phyloP scores from a whole-genome alignment of 2,888 invertebrate genomes.

The Drosophila fulvimacula region DNA sequence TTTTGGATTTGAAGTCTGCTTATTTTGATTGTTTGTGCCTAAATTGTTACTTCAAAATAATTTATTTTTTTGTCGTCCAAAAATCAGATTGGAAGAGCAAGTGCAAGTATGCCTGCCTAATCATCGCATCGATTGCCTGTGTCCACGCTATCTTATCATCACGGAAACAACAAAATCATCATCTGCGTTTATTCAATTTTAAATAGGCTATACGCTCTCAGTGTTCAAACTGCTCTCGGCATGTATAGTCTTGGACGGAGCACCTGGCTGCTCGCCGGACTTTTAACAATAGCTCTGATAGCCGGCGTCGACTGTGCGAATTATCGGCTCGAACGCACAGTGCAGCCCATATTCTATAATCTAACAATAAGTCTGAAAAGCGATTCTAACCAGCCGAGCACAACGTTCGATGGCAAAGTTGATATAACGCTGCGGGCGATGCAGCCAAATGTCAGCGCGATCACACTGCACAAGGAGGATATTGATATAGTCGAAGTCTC shows the following conservation, averaged over 20 bases:
- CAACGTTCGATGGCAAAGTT: conserved; percentile 77
- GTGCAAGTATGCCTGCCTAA: conserved; percentile 15
- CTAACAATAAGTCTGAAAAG: conserved; percentile 84
- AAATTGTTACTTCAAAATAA: not conserved
- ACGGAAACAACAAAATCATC: conserved; percentile 17
- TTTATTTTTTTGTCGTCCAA: not conserved
- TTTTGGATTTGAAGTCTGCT: not conserved
- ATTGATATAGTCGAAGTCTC: conserved; percentile 53
- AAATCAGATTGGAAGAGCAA: conserved; percentile 10
- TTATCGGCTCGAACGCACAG: conserved; percentile 82
- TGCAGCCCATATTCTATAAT: conserved; percentile 86
- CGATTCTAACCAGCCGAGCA: conserved; percentile 49
- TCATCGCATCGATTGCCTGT: conserved; percentile 20
- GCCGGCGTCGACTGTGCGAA: conserved; percentile 28
- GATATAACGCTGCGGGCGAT: conserved; percentile 85
- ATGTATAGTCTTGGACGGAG: conserved; percentile 45
- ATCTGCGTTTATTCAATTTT: conserved; percentile 10
- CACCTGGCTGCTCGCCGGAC: conserved; percentile 21
- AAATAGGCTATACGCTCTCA: conserved; percentile 20
- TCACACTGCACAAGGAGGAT: conserved; percentile 85
- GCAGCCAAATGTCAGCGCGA: conserved; percentile 83
- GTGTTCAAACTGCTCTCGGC: conserved; percentile 42
- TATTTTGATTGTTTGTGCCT: not conserved
- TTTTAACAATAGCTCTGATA: conserved; percentile 36
- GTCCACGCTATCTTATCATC: conserved; percentile 57